Conservation (phyloP, 2,797 vertebrate species). For the Brachyalestes nurse region DNA sequence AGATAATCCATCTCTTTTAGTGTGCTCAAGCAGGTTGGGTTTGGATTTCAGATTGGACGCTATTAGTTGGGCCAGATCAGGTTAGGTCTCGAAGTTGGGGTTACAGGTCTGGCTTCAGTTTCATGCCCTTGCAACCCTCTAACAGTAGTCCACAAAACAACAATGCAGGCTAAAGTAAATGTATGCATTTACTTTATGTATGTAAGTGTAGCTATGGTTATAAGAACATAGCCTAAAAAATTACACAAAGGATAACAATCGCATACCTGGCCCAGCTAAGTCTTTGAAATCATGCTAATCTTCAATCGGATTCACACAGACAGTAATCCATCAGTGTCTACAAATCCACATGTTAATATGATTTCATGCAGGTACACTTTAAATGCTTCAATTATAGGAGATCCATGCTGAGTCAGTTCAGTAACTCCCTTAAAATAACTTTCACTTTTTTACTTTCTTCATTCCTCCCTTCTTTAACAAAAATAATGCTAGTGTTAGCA, state of each 20-base stretch:
- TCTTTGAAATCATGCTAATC: conserved; percentile 1
- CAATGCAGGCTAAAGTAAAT: neutral
- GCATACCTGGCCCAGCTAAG: conserved; percentile 1
- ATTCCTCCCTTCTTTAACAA: neutral
- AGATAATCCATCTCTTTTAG: too few species aligned
- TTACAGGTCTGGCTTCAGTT: too few species aligned
- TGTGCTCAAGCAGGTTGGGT: too few species aligned
- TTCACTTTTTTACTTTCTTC: neutral
- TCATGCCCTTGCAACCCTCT: too few species aligned
- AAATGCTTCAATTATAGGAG: neutral
- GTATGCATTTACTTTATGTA: neutral
- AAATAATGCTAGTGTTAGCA: neutral
- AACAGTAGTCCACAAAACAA: neutral
- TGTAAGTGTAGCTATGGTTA: neutral
- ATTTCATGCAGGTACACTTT: neutral
- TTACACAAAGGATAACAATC: conserved; percentile 13
- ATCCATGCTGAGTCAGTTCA: neutral
- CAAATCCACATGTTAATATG: neutral
- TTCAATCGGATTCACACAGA: neutral
- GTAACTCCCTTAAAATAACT: neutral
- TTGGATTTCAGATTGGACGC: too few species aligned
- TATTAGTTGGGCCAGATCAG: too few species aligned
- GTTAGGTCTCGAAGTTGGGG: too few species aligned
- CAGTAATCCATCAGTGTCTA: neutral
- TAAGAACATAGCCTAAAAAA: neutral